phyloP scores from a whole-genome alignment of 2,888 invertebrate genomes.

The Tachystola acroxantha region DNA sequence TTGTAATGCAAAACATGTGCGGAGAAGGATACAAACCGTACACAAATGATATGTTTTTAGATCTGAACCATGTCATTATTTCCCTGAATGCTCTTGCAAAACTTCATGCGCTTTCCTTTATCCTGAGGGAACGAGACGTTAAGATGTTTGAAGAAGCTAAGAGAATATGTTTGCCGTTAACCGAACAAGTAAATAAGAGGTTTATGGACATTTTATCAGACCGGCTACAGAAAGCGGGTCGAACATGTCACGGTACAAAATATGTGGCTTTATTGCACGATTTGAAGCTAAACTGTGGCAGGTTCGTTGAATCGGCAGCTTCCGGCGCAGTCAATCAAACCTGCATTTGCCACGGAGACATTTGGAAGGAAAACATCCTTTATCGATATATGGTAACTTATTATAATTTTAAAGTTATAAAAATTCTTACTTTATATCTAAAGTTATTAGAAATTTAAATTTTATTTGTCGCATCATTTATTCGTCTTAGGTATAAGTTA shows the following conservation, averaged over 20 bases:
- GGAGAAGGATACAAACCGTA: slow-evolving; percentile 42
- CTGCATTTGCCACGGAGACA: slow-evolving; percentile 65
- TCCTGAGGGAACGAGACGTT: slow-evolving; percentile 32
- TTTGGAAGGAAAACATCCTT: slow-evolving; percentile 69
- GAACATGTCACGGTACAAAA: slow-evolving; percentile 37
- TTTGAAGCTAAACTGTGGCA: slow-evolving; percentile 36
- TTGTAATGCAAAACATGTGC: slow-evolving; percentile 57
- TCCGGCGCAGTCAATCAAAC: slow-evolving; percentile 26
- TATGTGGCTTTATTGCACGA: slow-evolving; percentile 36
- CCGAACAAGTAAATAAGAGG: slow-evolving; percentile 40
- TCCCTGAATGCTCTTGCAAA: slow-evolving; percentile 49
- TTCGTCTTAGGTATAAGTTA: too few relatives aligned
- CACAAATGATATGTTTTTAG: slow-evolving; percentile 37
- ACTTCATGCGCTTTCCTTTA: slow-evolving; percentile 59
- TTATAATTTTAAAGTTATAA: background rate
- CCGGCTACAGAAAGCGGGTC: slow-evolving; percentile 49
- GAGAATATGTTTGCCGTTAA: slow-evolving; percentile 45
- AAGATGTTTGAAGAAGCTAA: slow-evolving; percentile 34
- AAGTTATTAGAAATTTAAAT: too few relatives aligned
- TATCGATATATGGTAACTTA: slow-evolving; percentile 53
- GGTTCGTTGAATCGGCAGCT: slow-evolving; percentile 30
- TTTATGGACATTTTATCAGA: slow-evolving; percentile 51
- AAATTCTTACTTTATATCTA: slow-evolving; percentile 2
- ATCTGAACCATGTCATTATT: slow-evolving; percentile 43
- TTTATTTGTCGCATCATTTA: too few relatives aligned